Evolutionary conservation across 2,888 invertebrate genomes (phyloP).

Genomic region (Lasioglossum calceatum): DNA sequence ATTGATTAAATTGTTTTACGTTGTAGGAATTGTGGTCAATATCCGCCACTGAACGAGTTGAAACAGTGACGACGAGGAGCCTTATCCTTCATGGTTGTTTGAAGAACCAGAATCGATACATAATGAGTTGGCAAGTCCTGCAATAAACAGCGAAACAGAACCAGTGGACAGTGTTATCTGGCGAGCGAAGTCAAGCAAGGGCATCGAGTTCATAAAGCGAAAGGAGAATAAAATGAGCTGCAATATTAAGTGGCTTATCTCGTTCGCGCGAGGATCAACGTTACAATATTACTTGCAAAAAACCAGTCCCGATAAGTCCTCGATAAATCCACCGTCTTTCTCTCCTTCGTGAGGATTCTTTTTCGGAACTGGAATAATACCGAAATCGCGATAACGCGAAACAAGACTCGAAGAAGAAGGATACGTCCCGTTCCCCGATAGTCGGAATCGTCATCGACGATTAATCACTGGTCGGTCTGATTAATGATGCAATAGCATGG

Average conservation of each 20-base stretch:
- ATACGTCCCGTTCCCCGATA: constrained; percentile 21
- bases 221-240: constrained; percentile 19
- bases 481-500: constrained; percentile 54
- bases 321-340: not conserved
- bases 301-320: not conserved
- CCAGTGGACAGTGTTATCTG: not conserved
- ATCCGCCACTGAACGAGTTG: not conserved
- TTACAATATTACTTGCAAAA: not conserved
- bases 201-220: constrained; percentile 22
- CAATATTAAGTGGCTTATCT: constrained; percentile 13
- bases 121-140: not conserved
- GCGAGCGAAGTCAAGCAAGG: constrained; percentile 5
- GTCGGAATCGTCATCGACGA: constrained; percentile 35
- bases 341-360: not conserved
- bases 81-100: not conserved
- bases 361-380: constrained; percentile 16
- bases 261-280: not conserved
- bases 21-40: not conserved
- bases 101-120: not conserved
- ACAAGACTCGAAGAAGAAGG: not conserved
- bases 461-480: constrained; percentile 41
- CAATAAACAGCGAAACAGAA: not conserved
- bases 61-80: not conserved
- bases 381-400: constrained; percentile 21
- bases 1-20: not conserved